A percentile compares a stretch with the other conserved stretches of the same genome.
These are phyloP conservation scores for Porites lobata DNA, from an alignment of 92 coral and sea anemone genomes.

Conservation along the genomic window DNA sequence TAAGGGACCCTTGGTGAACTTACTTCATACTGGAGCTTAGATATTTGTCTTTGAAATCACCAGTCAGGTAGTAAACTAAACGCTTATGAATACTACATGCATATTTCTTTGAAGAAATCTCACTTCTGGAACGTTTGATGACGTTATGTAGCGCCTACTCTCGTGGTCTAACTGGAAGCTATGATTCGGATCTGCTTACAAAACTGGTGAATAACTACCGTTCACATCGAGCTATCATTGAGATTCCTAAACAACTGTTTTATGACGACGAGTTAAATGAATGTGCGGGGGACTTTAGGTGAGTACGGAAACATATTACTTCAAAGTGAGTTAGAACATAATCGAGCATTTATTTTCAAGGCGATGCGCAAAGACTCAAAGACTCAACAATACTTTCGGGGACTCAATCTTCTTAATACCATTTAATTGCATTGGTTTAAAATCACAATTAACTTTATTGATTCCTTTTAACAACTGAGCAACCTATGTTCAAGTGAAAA, in stretches of 20 bases:
- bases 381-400: too few species aligned
- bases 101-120: conserved; percentile 40
- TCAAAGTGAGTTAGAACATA: neutral
- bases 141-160: conserved; percentile 57
- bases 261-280: conserved; percentile 77
- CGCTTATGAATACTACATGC: neutral
- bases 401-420: too few species aligned
- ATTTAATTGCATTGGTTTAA: too few species aligned
- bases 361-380: too few species aligned
- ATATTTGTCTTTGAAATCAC: neutral
- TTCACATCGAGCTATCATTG: conserved; percentile 82
- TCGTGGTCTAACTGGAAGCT: conserved; percentile 45
- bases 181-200: conserved; percentile 69
- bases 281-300: conserved; percentile 44
- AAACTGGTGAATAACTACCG: conserved; percentile 91
- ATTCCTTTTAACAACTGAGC: too few species aligned
- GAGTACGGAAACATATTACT: neutral
- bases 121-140: conserved; percentile 84
- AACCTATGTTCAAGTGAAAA: too few species aligned
- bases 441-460: too few species aligned
- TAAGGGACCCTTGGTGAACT: too few species aligned
- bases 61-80: neutral
- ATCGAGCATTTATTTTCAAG: too few species aligned
- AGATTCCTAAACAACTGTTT: conserved; percentile 79
- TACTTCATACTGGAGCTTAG: neutral